phyloP scores from a whole-genome alignment of 2,797 vertebrate species.

The Manis crassicaudata region DNA sequence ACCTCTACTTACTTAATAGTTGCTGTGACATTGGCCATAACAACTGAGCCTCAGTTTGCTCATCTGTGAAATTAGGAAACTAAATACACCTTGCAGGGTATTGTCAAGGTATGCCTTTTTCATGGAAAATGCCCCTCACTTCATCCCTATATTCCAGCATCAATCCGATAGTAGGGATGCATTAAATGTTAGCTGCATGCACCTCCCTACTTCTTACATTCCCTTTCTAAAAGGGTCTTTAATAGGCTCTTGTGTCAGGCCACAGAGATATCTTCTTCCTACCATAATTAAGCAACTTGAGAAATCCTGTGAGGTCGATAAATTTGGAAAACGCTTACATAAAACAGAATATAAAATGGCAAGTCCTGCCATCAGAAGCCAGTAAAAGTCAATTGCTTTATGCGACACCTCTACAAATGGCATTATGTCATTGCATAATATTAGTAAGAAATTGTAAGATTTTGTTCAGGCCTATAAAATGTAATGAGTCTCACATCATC shows the following conservation, averaged over 20 bases:
- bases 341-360: slow-evolving; percentile 88
- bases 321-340: slow-evolving; percentile 87
- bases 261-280: slow-evolving; percentile 85
- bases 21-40: not conserved
- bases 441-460: slow-evolving; percentile 87
- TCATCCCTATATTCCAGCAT: not conserved
- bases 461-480: slow-evolving; percentile 87
- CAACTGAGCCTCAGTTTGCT: not conserved
- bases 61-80: slow-evolving; percentile 1
- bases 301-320: slow-evolving; percentile 87
- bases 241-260: slow-evolving; percentile 80
- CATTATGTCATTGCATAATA: slow-evolving; percentile 90
- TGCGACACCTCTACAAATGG: slow-evolving; percentile 87
- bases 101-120: not conserved
- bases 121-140: not conserved
- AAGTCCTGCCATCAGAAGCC: slow-evolving; percentile 88
- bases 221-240: slow-evolving; percentile 62
- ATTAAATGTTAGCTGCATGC: not conserved
- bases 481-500: slow-evolving; percentile 88
- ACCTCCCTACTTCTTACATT: slow-evolving; percentile 26
- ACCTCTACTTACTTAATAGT: not conserved
- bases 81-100: not conserved
- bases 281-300: slow-evolving; percentile 88
- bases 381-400: slow-evolving; percentile 89
- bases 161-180: not conserved